phyloP scores from a whole-genome alignment of 2,888 invertebrate species.

The Scaptomyza tumidula region DNA sequence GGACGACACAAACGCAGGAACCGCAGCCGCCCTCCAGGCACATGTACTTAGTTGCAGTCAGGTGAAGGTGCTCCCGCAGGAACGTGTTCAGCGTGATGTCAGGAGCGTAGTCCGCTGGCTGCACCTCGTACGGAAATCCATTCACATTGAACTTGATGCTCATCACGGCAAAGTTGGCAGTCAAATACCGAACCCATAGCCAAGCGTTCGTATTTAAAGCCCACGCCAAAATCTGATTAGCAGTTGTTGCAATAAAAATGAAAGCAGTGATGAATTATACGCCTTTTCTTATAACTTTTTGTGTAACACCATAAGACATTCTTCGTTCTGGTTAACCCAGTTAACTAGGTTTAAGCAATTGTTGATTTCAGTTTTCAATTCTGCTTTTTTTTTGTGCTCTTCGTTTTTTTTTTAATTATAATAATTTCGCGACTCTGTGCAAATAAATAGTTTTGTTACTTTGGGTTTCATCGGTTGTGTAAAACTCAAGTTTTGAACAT shows the following conservation, averaged over 20 bases:
- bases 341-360: too few species aligned
- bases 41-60: constrained; percentile 88
- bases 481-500: too few species aligned
- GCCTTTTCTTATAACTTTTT: too few species aligned
- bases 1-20: constrained; percentile 86
- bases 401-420: too few species aligned
- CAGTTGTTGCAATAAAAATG: constrained; percentile 27
- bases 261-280: too few species aligned
- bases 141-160: constrained; percentile 72
- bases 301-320: too few species aligned
- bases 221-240: constrained; percentile 48
- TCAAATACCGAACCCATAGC: constrained; percentile 21
- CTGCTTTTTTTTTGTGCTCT: too few species aligned
- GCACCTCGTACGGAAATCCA: constrained; percentile 71
- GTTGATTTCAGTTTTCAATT: too few species aligned
- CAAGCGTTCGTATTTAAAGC: constrained; percentile 52
- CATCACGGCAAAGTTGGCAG: constrained; percentile 42
- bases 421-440: too few species aligned
- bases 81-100: constrained; percentile 87
- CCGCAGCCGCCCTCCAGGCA: constrained; percentile 90
- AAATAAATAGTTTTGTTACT: too few species aligned
- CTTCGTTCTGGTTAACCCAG: too few species aligned
- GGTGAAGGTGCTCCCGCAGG: constrained; percentile 86
- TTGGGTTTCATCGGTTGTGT: too few species aligned
- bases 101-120: constrained; percentile 78